Percentiles rank a stretch among this genome's conserved stretches.
Conservation (phyloP, 2,113 vertebrate species). For the Brienomyrus longianalis region DNA sequence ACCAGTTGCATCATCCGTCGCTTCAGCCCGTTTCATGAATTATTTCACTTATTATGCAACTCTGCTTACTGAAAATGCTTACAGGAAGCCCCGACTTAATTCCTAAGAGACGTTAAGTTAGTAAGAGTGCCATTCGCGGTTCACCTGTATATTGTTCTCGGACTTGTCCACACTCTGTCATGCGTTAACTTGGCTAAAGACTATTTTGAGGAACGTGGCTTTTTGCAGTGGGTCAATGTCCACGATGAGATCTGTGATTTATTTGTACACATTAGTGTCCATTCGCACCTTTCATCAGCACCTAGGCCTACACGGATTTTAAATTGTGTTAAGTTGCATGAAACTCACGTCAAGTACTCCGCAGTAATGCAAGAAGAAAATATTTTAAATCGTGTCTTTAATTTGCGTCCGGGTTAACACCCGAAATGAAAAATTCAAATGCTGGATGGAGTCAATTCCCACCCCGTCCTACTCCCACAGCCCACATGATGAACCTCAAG, state of each 20-base stretch:
- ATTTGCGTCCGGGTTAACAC: not conserved
- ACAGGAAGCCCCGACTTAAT: not conserved
- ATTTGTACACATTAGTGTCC: not conserved
- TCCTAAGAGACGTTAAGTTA: not conserved
- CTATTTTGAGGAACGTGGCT: not conserved
- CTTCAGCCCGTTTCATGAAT: not conserved
- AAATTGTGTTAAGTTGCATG: not conserved
- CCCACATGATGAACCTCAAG: not conserved
- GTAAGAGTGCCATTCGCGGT: not conserved
- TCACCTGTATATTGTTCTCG: no score
- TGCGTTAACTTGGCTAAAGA: not conserved
- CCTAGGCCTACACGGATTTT: not conserved
- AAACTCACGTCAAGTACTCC: not conserved
- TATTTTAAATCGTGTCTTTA: not conserved
- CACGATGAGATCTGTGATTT: not conserved
- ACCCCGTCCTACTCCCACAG: not conserved
- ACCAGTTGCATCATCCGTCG: constrained; percentile 20
- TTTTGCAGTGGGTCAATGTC: not conserved
- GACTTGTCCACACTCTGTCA: not conserved
- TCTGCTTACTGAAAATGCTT: not conserved
- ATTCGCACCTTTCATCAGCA: not conserved
- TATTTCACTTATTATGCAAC: constrained; percentile 23
- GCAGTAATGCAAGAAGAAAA: not conserved
- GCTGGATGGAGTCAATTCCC: not conserved
- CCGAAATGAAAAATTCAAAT: not conserved